Evolutionary conservation across 2,113 vertebrate species (phyloP).

Genomic region (Romanogobio albipinnatus): DNA sequence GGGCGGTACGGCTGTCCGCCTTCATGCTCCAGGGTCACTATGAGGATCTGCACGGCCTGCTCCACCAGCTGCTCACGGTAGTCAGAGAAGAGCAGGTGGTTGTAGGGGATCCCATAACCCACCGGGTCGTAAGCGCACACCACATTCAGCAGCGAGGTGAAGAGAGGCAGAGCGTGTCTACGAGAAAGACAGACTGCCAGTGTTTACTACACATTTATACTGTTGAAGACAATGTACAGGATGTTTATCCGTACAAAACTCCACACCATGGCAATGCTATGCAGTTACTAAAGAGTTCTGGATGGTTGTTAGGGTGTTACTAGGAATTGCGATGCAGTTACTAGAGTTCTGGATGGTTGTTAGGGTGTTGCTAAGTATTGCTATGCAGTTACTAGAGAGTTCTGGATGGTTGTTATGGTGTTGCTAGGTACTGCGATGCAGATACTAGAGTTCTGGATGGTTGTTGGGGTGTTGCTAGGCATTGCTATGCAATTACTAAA

Average conservation of each 20-base stretch:
- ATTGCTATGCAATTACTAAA: no score
- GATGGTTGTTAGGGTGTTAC: not conserved
- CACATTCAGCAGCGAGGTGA: slow-evolving; percentile 94
- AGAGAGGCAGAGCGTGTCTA: slow-evolving; percentile 94
- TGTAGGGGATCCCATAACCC: slow-evolving; percentile 98
- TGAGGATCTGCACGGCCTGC: slow-evolving; percentile 93
- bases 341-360: no score
- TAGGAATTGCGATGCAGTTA: no score
- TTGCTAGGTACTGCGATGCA: no score
- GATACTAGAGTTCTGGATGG: no score
- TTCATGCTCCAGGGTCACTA: slow-evolving; percentile 93
- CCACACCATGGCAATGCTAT: not conserved
- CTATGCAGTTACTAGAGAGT: no score
- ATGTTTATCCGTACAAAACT: no score
- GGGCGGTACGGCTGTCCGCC: slow-evolving; percentile 81
- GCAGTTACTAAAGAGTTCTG: not conserved
- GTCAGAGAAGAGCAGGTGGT: slow-evolving; percentile 96
- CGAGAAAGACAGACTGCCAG: not conserved
- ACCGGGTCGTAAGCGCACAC: slow-evolving; percentile 97
- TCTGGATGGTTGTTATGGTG: no score
- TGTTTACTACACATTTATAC: not conserved
- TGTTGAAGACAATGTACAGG: not conserved
- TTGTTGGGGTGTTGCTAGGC: no score
- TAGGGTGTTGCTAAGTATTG: no score
- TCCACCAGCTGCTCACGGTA: slow-evolving; percentile 96